Base-by-base conservation (phyloP, 2,888 invertebrate genomes). In the Mesorhabditis belari region DNA sequence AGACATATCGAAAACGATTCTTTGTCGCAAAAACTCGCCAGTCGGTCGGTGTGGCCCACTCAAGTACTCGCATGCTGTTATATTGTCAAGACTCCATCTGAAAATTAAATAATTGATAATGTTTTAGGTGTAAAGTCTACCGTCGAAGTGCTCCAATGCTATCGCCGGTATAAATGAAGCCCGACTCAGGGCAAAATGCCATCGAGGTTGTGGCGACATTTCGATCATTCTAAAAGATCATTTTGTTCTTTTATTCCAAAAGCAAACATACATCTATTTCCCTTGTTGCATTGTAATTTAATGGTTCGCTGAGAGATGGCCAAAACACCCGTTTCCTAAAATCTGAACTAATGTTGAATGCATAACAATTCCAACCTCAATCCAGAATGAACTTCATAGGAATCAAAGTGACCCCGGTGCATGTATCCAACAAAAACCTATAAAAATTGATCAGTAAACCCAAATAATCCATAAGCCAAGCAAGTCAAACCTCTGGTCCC, bases 41-140 rank as follows among this genome's bases (percentile, higher is more conserved):
- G 67, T 49, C 53, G 63, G 65, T 9, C 73, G 63, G 54, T 71
- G 66, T 6, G 66, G 74, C 12, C 74, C 74, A 50, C 66, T 64
- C 23, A 74, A 52, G 55, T 74, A 74, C 26, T 66, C 61, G 6
- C 73, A 76, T n/a, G 54, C 50, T 5, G 59, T 53, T 5, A 67
- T 55, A 35, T 67, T 61, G 21, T 57, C 55, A 2, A 52, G 58
- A 58, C 66, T 66, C 71, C 71, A 71, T n/a, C 44, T 35, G n/a
- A 35, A 35, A 35, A 35, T 9, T n/a, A 2, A 17, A 17, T n/a
- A 35, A 35, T 35, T 35, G 12, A 9, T 9, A 35, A 35, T 17
- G n/a, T n/a, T n/a, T n/a, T n/a, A 35, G n/a, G 0, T 35, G 44
- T 35, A 35, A 35, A n/a, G n/a, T n/a, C n/a, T 35, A 35, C 44